Conservation (phyloP, 1,140 invertebrate genomes). For the Odontomachus brunneus region DNA sequence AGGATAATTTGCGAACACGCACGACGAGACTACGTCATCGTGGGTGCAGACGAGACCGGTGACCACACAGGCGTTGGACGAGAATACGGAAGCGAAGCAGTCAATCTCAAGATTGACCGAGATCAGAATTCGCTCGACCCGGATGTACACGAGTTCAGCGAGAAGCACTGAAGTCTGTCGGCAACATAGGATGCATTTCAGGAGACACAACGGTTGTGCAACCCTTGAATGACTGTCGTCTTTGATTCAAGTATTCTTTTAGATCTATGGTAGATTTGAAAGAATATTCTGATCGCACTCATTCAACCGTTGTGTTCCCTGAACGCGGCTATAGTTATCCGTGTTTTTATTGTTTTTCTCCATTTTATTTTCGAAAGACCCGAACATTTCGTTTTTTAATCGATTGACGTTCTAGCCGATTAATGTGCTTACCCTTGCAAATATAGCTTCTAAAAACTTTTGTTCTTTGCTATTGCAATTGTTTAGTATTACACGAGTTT, state of each 20-base stretch:
- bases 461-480: neutral
- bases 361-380: neutral
- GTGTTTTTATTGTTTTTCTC: no score
- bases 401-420: neutral
- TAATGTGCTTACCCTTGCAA: neutral
- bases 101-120: constrained; percentile 26
- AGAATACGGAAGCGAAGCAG: constrained; percentile 1
- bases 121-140: neutral
- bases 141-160: neutral
- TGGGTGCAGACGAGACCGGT: neutral
- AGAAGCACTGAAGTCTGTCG: neutral
- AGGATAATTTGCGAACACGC: constrained; percentile 9
- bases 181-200: no score
- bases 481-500: neutral
- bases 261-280: no score
- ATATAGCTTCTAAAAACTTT: constrained; percentile 21
- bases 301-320: no score
- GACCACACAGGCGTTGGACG: neutral
- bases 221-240: no score
- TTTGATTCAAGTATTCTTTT: no score
- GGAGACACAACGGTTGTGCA: no score
- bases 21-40: constrained; percentile 13
- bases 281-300: no score
- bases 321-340: no score
- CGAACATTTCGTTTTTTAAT: constrained; percentile 1